Base-by-base conservation (phyloP, 2,888 invertebrate genomes). In the Drosophila subsilvestris region DNA sequence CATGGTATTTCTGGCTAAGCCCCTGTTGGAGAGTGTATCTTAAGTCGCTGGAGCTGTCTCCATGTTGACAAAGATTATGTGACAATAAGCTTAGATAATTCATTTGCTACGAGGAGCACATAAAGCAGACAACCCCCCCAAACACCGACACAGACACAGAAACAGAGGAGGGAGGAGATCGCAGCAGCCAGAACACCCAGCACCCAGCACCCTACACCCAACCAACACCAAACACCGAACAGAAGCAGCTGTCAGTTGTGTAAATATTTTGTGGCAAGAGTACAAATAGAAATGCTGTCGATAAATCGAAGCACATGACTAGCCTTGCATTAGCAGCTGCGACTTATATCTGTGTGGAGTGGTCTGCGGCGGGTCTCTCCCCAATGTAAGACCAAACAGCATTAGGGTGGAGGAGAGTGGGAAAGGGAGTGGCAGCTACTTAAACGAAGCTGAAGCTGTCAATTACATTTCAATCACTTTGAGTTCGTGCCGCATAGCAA, bases 221-320 rank as follows among this genome's bases (percentile, higher is more conserved):
- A 6, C 0, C n/a, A n/a, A 25, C 4, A 12, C 12, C 32, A 10
- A 12, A 12, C 12, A 12, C 1, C 25, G 25, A 25, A 6, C 32
- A 67, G 50, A 61, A 70, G 53, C 83, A 83, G 83, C 88, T 83
- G 83, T 86, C 83, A 83, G 76, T 83, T 84, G 83, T 84, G 78
- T 86, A 88, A 84, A 88, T 88, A 84, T 88, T 88, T 86, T 88
- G 76, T 78, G 88, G 62, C 72, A 81, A 87, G 75, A 69, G 82
- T 75, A 82, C 86, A 82, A 82, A 82, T 85, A 82, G 79, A 76
- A 73, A 75, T 81, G 69, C 63, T 75, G 60, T 85, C 86, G 79
- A 87, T 82, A 81, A 81, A 82, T 82, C 82, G 88, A 85, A 81
- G 71, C 88, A 85, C 86, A 82, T 82, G 82, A 87, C 70, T 72